Evolutionary conservation across 2,113 vertebrate species (phyloP).

Genomic region (Myanophis thanlyinensis): DNA sequence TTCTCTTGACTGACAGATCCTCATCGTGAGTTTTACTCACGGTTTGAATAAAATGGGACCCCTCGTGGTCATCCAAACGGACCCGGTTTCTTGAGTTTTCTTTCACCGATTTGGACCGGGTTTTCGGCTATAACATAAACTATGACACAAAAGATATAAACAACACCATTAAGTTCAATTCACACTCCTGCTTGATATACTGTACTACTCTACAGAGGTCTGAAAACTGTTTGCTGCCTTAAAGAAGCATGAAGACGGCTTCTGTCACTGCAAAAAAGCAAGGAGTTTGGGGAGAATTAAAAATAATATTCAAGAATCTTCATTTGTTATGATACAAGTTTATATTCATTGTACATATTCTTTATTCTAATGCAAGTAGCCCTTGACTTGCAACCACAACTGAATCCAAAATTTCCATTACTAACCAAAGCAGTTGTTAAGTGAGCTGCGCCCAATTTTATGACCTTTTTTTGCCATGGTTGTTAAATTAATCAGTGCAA

Average conservation of each 20-base stretch:
- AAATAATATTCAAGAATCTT: background rate
- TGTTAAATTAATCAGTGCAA: background rate
- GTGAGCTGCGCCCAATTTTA: background rate
- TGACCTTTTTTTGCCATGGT: background rate
- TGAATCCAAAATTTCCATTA: background rate
- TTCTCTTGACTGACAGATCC: too few species aligned
- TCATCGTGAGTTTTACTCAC: too few species aligned
- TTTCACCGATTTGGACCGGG: too few species aligned
- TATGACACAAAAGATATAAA: conserved; percentile 46
- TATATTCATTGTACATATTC: background rate
- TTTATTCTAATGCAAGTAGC: background rate
- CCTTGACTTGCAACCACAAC: background rate
- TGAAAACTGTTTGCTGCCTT: conserved; percentile 6
- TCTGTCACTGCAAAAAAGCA: background rate
- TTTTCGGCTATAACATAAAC: too few species aligned
- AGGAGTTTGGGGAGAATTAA: background rate
- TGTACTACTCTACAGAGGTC: conserved; percentile 51
- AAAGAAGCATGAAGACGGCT: background rate
- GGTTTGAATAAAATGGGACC: too few species aligned
- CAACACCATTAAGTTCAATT: conserved; percentile 29
- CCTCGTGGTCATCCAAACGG: too few species aligned
- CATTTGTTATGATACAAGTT: background rate
- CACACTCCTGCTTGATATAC: conserved; percentile 42
- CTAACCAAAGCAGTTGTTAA: background rate
- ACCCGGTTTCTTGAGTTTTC: too few species aligned